Evolutionary conservation across 2,797 vertebrate species (phyloP), one percentile per base, ranked within the genome.

Genomic region (Sebastes iracundus): DNA sequence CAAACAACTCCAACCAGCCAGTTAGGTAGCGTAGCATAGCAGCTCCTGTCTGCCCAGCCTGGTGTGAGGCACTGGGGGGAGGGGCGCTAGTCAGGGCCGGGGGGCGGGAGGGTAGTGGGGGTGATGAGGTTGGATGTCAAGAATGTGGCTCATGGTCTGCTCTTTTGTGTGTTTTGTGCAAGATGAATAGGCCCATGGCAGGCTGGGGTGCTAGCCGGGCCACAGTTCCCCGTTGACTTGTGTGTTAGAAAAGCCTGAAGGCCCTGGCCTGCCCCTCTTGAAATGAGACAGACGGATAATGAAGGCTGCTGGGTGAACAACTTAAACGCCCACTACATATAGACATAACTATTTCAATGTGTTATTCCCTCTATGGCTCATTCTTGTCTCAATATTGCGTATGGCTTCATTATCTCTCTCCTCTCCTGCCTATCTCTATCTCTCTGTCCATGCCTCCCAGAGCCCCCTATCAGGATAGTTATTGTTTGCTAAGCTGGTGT

Each of bases 121-220:
- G 88, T 91, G 93, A 88, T 95, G 92, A 94, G 93, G 92, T 94
- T 94, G 94, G 93, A 94, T 95, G 95, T 95, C 92, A 95, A 95
- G 95, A 96, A 95, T 95, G 95, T 94, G 94, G 94, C 93, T 96
- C 93, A 93, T 92, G 93, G 93, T 94, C 92, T 94, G 92, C 93
- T 95, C 94, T 94, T 95, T 96, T 95, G 94, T 96, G 92, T 93
- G 90, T 93, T 95, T 94, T 94, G 91, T 93, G 92, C 87, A 86
- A 93, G 92, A 94, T 93, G 93, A 95, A 93, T 93, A 86, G 93
- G 81, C 90, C 83, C 91, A 84, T 85, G 88, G 87, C 82, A 83
- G 86, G 90, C 90, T 81, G 92, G 90, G 91, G 89, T 90, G 87
- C 90, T 82, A 82, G 88, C 79, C 59, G 77, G 90, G 90, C 87